A percentile compares a stretch with the other conserved stretches of the same genome.
Conservation (phyloP, 2,888 invertebrate species). For the Tubiluchus corallicola region DNA sequence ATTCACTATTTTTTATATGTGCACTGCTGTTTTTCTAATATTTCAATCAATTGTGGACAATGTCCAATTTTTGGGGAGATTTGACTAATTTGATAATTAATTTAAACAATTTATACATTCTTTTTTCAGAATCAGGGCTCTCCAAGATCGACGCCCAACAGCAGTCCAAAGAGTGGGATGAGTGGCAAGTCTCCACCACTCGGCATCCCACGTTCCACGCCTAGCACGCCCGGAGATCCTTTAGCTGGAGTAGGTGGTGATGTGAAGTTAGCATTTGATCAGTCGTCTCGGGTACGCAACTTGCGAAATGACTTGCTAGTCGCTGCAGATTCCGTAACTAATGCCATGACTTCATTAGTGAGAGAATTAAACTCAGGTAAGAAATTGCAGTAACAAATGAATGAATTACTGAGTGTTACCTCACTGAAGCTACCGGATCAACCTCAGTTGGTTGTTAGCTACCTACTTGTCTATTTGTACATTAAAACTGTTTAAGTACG, state of each 20-base stretch:
- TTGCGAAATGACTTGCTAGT: conserved; percentile 62
- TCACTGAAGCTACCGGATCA: too few relatives aligned
- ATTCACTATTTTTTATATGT: too few relatives aligned
- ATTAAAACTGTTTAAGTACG: too few relatives aligned
- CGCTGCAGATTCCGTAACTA: conserved; percentile 91
- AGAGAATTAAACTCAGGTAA: conserved; percentile 74
- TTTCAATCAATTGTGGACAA: too few relatives aligned
- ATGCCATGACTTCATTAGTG: conserved; percentile 92
- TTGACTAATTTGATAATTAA: too few relatives aligned
- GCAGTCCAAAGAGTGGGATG: conserved; percentile 32
- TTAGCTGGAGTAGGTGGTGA: conserved; percentile 27
- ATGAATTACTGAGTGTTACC: too few relatives aligned
- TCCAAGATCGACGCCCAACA: conserved; percentile 18
- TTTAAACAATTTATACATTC: too few relatives aligned
- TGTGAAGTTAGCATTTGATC: conserved; percentile 33
- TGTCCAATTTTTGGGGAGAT: too few relatives aligned
- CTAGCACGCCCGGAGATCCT: conserved; percentile 23
- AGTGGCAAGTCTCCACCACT: conserved; percentile 29
- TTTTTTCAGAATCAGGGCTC: conserved; percentile 17
- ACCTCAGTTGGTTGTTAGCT: too few relatives aligned
- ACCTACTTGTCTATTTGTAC: too few relatives aligned
- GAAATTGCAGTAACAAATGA: too few relatives aligned
- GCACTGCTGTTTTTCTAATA: too few relatives aligned
- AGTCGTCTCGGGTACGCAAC: conserved; percentile 17
- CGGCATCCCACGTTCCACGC: conserved; percentile 20